Conservation (phyloP, 2,113 vertebrate species). For the Ptyas mucosa region DNA sequence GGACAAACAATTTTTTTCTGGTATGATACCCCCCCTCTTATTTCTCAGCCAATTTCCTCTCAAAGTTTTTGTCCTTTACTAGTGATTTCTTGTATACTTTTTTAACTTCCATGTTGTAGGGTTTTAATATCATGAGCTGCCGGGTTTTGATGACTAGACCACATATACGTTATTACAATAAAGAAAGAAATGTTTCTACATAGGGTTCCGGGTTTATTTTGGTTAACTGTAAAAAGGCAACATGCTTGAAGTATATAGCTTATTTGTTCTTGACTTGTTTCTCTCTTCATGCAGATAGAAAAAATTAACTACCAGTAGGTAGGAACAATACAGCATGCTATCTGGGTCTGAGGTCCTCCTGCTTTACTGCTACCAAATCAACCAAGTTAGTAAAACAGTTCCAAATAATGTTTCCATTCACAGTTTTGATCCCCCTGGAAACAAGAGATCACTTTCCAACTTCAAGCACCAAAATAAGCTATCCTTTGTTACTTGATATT, state of each 20-base stretch:
- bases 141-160: background rate
- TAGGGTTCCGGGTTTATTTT: background rate
- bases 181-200: background rate
- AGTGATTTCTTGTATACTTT: background rate
- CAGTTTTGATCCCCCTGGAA: background rate
- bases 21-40: background rate
- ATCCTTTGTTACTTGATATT: background rate
- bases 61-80: background rate
- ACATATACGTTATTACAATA: background rate
- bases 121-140: background rate
- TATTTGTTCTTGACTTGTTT: background rate
- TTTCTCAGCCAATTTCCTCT: background rate
- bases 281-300: background rate
- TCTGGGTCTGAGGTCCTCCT: background rate
- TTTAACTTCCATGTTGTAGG: background rate
- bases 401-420: background rate
- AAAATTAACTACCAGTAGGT: background rate
- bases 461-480: background rate
- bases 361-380: background rate
- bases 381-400: background rate
- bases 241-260: background rate
- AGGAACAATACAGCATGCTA: background rate
- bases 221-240: background rate
- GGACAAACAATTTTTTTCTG: background rate
- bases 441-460: background rate